Evolutionary conservation across 2,113 vertebrate genomes (phyloP).

Genomic region (Plestiodon gilberti): DNA sequence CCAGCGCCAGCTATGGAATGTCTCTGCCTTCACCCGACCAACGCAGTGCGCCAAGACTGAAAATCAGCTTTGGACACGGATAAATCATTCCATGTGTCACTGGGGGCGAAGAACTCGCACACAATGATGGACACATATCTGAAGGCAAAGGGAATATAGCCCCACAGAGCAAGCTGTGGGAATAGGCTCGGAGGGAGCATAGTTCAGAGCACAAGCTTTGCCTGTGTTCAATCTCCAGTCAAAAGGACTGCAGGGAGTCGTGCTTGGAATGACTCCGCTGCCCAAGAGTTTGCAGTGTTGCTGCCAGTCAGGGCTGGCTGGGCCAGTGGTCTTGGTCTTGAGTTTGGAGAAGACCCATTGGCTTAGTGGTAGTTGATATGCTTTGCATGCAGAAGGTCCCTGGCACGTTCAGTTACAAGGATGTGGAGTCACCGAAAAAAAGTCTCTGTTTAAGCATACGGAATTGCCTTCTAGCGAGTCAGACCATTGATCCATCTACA

Average conservation of each 20-base stretch:
- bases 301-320: not conserved
- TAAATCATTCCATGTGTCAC: constrained; percentile 64
- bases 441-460: not conserved
- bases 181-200: fast-evolving
- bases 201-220: not conserved
- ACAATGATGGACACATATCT: not conserved
- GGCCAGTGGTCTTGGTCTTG: not conserved
- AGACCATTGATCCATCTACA: not conserved
- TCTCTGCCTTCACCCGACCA: constrained; percentile 1
- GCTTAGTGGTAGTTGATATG: too few relatives aligned
- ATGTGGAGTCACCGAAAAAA: too few relatives aligned
- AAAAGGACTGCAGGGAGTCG: not conserved
- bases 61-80: not conserved
- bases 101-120: constrained; percentile 20
- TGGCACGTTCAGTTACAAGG: too few relatives aligned
- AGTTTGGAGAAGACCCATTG: not conserved
- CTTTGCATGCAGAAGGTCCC: not conserved
- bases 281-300: not conserved
- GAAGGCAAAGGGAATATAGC: constrained; percentile 46
- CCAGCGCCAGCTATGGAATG: not conserved
- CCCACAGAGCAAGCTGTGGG: not conserved
- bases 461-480: not conserved
- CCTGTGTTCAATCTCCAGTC: not conserved
- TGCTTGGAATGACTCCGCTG: not conserved
- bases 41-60: constrained; percentile 29